Base-by-base conservation (phyloP, 2,797 vertebrate genomes). In the Phalanger gymnotis region DNA sequence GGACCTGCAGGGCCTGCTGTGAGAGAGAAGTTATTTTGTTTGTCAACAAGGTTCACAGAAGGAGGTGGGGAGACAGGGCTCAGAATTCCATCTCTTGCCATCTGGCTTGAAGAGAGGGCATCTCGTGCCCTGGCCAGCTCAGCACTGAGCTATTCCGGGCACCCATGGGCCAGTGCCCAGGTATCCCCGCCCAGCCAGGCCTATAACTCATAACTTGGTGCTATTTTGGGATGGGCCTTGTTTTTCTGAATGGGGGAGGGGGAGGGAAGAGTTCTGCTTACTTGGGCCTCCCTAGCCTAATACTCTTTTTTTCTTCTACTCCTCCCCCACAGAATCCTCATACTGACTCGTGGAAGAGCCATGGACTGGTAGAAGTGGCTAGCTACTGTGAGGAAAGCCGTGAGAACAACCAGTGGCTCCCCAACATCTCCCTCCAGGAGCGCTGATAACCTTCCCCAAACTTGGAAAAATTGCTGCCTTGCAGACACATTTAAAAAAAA, bases 341-440 rank as follows among this genome's bases (percentile, higher is more conserved):
- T 58, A 99, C 99, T 1, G 99, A 99, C 1, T 97, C 99, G 0
- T 99, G 99, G 97, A 99, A 99, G 97, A 98, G 99, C 93, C 98
- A 98, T 0, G 99, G 99, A 0, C 91, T 99, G 96, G 99, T 99
- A 10, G 98, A 99, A 95, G 99, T 99, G 91, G 99, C 99, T 95
- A 99, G 97, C 95, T 99, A 99, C 97, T 99, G 99, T 2, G 98
- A 99, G 19, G 99, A 99, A 97, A 99, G 99, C 96, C 99, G 99
- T 5, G 99, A 99, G 95, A 98, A 98, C 92, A 99, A 99, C 98
- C 99, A 99, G 97, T 99, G 99, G 99, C 99, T 99, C 0, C 99
- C 99, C 0, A 99, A 93, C 13, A 98, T 99, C 92, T 97, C 99
- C 4, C 99, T 99, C 96, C 99, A 99, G 97, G 99, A 99, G 40